Evolutionary conservation across 2,113 vertebrate species (phyloP).

Genomic region (Fulica atra): DNA sequence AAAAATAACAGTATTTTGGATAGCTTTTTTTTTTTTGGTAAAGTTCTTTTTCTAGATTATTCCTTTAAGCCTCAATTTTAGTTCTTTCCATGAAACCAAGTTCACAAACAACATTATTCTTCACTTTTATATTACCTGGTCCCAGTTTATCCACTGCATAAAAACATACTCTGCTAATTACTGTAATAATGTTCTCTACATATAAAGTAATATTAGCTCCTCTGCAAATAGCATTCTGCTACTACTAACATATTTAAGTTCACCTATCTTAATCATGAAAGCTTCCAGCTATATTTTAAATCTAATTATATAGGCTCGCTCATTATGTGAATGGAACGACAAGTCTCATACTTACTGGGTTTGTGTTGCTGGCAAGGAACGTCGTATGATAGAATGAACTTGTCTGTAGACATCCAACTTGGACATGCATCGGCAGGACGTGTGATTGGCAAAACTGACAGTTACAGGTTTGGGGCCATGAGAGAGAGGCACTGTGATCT

Average conservation of each 20-base stretch:
- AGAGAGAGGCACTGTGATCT: slow-evolving; percentile 93
- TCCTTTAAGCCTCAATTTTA: background rate
- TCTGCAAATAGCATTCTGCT: background rate
- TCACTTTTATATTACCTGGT: background rate
- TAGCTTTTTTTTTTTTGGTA: background rate
- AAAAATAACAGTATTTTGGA: background rate
- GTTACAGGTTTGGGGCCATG: slow-evolving; percentile 93
- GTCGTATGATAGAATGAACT: slow-evolving; percentile 94
- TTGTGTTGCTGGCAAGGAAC: slow-evolving; percentile 82
- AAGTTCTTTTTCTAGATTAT: background rate
- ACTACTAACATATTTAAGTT: accelerated
- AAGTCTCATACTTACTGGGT: slow-evolving; percentile 83
- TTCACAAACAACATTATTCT: background rate
- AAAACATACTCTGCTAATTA: background rate
- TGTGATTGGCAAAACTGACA: slow-evolving; percentile 96
- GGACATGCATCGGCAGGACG: slow-evolving; percentile 94
- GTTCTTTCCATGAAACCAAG: background rate
- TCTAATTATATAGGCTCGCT: background rate
- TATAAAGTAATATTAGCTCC: background rate
- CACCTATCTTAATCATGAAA: background rate
- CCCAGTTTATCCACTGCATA: background rate
- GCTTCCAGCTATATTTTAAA: background rate
- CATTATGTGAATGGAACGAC: background rate
- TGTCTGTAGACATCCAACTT: slow-evolving; percentile 95
- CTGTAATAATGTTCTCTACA: background rate